Base-by-base conservation (phyloP, 2,113 vertebrate genomes). In the Sardina pilchardus region DNA sequence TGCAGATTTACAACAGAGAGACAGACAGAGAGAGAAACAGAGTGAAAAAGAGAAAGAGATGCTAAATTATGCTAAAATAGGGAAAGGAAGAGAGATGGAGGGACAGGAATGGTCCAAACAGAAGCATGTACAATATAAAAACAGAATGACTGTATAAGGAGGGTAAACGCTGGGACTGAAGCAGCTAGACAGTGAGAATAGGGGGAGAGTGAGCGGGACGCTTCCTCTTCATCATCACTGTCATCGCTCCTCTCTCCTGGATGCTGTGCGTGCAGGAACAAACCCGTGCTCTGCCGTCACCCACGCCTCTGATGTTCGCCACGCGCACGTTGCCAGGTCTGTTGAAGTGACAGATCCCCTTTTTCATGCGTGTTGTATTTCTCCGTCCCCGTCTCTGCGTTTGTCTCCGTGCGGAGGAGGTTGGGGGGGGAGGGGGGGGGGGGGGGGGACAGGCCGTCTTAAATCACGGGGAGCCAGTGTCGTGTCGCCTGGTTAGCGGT, bases 1-100 rank as follows among this genome's bases (percentile, higher is more conserved):
- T 88, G 82, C 87, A 93, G 93, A 94, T 94, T 94, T 94, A 94
- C 88, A 90, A 92, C 90, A 82, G 85, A 89, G 86, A 83, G 85
- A 89, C 90, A 91, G 48, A 34, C 26, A 71, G n/a, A n/a, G 10
- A 8, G 63, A 34, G 26, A 71, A 10, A n/a, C 9, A 71, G 63
- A 34, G n/a, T 21, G 59, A 63, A 8, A 9, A 24, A 63, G 59
- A 26, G 3, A 63, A 24, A 83, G 84, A 90, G 86, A 83, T 85
- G 89, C 89, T n/a, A n/a, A n/a, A n/a, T n/a, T n/a, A 92, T 44
- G 7, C 4, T 8, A 8, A 26, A n/a, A 24, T 6, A 63, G 59
- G 53, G 4, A 19, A 59, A 59, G 24, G n/a, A n/a, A 63, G 7
- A n/a, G 7, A 63, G 59, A n/a, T 4, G 59, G 6, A 63, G 59